Evolutionary conservation across 1,140 invertebrate genomes (phyloP).

Genomic region (Monomorium pharaonis): DNA sequence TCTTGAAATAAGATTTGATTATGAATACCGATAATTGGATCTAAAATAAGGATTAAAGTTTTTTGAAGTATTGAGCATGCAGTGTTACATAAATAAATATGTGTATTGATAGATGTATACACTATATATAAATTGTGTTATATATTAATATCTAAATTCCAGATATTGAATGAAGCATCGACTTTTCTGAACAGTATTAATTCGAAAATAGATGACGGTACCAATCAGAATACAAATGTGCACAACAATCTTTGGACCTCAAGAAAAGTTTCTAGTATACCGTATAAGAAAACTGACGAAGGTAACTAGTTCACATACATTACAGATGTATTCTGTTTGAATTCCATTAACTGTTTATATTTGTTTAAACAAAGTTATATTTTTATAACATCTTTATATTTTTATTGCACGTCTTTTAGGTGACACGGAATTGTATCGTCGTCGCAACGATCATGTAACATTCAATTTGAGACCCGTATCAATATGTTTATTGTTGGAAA

Average conservation of each 20-base stretch:
- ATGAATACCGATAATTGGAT: no score
- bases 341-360: background rate
- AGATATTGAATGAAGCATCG: conserved; percentile 73
- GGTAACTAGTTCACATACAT: conserved; percentile 68
- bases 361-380: background rate
- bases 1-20: no score
- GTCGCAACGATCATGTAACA: conserved; percentile 61
- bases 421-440: conserved; percentile 28
- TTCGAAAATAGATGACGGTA: conserved; percentile 70
- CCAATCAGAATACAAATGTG: conserved; percentile 73
- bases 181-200: conserved; percentile 74
- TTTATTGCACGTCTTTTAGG: conserved; percentile 15
- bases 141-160: conserved; percentile 33
- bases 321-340: background rate
- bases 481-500: conserved; percentile 77
- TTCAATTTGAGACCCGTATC: conserved; percentile 78
- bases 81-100: no score
- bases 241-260: conserved; percentile 91
- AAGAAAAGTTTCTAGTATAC: conserved; percentile 86
- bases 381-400: background rate
- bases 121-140: background rate
- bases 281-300: conserved; percentile 73
- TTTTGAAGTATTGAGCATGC: background rate
- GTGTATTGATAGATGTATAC: background rate
- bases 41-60: background rate